Evolutionary conservation across 2,797 vertebrate genomes (phyloP).

Genomic region (Scolopax bukidnonensis): DNA sequence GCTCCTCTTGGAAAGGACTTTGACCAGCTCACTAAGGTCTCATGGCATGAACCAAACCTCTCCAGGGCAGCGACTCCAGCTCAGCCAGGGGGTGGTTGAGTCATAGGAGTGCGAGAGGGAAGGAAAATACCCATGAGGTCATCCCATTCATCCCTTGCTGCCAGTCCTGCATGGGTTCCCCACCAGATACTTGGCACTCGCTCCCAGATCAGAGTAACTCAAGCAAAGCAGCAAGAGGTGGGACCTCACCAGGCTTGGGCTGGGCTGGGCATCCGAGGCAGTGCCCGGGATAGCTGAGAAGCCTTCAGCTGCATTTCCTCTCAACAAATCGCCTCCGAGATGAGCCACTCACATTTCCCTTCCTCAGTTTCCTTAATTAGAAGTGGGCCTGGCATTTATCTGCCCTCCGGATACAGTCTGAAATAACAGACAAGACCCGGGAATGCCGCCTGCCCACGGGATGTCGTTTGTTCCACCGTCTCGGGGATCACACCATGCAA

Average conservation of each 20-base stretch:
- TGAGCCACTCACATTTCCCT: conserved; percentile 31
- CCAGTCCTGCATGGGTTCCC: conserved; percentile 36
- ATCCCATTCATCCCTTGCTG: background rate
- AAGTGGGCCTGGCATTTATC: conserved; percentile 17
- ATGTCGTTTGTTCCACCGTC: background rate
- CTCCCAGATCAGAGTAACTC: background rate
- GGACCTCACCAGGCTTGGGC: background rate
- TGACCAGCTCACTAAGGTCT: background rate
- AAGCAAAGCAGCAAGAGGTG: background rate
- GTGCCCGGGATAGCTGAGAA: background rate
- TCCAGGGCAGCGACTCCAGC: background rate
- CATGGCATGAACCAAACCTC: background rate
- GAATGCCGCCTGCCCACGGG: conserved; percentile 11
- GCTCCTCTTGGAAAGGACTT: background rate
- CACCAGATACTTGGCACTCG: background rate
- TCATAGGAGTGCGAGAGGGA: background rate
- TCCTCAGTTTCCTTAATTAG: conserved; percentile 50
- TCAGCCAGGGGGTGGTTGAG: background rate
- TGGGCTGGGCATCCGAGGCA: background rate
- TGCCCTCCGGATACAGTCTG: conserved; percentile 33
- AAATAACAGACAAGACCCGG: conserved; percentile 44
- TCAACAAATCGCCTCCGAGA: background rate
- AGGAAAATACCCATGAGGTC: conserved; percentile 64
- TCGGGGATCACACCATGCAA: background rate
- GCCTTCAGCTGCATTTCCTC: background rate